A percentile compares a stretch with the other conserved stretches of the same genome.
phyloP scores from a whole-genome alignment of 2,797 vertebrate genomes.

The Babyrousa celebensis region DNA sequence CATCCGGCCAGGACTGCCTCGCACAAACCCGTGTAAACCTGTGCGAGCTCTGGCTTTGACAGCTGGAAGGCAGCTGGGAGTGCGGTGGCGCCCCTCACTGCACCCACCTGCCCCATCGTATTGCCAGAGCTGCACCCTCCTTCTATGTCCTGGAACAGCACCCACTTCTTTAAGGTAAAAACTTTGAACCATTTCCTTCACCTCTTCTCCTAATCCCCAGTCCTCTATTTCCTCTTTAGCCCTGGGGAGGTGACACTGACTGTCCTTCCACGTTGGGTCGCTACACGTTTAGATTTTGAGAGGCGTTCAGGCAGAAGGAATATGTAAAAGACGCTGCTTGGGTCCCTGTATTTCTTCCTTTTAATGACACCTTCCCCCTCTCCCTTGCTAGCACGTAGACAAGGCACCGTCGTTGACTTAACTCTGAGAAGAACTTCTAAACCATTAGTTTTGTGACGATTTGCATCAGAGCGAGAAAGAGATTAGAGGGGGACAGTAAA shows the following conservation, averaged over 20 bases:
- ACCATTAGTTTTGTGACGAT: neutral
- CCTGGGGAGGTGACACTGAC: conserved; percentile 9
- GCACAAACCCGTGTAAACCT: neutral
- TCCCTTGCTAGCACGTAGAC: neutral
- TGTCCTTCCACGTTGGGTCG: neutral
- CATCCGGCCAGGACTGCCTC: neutral
- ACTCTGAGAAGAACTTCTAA: neutral
- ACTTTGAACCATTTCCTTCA: conserved; percentile 50
- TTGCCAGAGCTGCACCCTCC: neutral
- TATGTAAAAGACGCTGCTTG: neutral
- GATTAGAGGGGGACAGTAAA: neutral
- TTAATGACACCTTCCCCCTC: neutral
- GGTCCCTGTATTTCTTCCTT: neutral
- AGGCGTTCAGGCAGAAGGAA: neutral
- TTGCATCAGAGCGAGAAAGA: conserved; percentile 31
- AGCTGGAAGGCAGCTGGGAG: conserved; percentile 53
- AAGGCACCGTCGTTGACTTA: neutral
- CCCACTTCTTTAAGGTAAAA: conserved; percentile 80
- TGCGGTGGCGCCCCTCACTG: neutral
- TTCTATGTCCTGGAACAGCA: conserved; percentile 19
- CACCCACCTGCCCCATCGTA: neutral
- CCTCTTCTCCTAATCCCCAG: neutral
- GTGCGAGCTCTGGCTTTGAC: conserved; percentile 56
- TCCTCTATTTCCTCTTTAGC: neutral
- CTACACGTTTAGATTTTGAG: neutral